A percentile compares a stretch with the other conserved stretches of the same genome.
These are phyloP conservation scores for Mongoloraphidia duomilia DNA, from an alignment of 2,888 invertebrate species.

Conservation along the genomic window DNA sequence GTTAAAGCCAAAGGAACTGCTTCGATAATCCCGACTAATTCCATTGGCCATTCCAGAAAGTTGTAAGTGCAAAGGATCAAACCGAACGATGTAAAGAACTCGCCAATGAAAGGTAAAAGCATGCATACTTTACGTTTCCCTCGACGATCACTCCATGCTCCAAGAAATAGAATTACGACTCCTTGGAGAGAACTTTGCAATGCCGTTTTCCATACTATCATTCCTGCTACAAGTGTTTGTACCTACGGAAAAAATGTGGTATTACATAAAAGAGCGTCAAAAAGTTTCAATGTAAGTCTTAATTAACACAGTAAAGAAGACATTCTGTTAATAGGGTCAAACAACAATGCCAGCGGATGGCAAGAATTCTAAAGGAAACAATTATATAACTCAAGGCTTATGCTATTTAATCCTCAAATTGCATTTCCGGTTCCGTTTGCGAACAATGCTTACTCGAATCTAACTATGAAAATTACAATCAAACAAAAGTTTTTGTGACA, in stretches of 20 bases:
- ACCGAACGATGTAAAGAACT: conserved; percentile 40
- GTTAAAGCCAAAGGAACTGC: conserved; percentile 35
- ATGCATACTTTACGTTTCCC: conserved; percentile 67
- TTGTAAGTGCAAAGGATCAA: conserved; percentile 35
- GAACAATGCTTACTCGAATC: no score
- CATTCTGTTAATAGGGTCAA: no score
- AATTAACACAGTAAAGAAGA: no score
- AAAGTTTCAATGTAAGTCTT: no score
- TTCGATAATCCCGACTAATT: conserved; percentile 36
- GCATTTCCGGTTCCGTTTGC: no score
- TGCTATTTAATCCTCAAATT: no score
- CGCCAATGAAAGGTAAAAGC: conserved; percentile 67
- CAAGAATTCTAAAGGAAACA: no score
- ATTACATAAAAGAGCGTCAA: no score
- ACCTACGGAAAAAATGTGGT: conserved; percentile 27
- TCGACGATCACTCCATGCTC: conserved; percentile 58
- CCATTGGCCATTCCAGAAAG: conserved; percentile 35
- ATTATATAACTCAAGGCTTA: no score
- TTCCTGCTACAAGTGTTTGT: conserved; percentile 61
- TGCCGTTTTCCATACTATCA: conserved; percentile 76
- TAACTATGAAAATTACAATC: no score
- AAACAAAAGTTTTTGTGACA: no score
- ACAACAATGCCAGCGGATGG: no score
- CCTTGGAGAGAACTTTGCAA: conserved; percentile 73
- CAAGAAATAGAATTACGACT: conserved; percentile 64